Evolutionary conservation across 1,140 invertebrate species (phyloP).

Genomic region (Orussus abietinus): DNA sequence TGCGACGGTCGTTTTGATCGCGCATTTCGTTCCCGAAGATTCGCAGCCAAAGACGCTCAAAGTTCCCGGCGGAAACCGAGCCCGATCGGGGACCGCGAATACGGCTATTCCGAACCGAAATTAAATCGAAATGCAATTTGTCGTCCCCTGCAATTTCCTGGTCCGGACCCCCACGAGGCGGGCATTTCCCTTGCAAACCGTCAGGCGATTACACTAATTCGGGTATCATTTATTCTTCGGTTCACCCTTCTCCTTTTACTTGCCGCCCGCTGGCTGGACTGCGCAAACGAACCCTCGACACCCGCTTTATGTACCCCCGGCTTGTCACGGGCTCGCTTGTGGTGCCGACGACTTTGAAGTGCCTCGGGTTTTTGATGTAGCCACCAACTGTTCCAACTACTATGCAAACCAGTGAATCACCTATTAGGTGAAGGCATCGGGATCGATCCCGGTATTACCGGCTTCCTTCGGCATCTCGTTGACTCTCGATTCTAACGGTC

Average conservation of each 20-base stretch:
- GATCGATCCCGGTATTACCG: no score
- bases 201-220: slow-evolving; percentile 53
- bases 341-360: slow-evolving; percentile 46
- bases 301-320: slow-evolving; percentile 9
- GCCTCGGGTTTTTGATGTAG: slow-evolving; percentile 49
- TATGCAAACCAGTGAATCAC: slow-evolving; percentile 51
- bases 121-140: slow-evolving; percentile 53
- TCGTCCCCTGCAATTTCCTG: slow-evolving; percentile 32
- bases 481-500: no score
- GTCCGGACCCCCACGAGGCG: slow-evolving; percentile 2
- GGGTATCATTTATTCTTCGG: slow-evolving; percentile 54
- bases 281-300: slow-evolving; percentile 26
- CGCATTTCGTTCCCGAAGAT: no score
- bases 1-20: no score
- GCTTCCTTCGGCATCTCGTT: no score
- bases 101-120: slow-evolving; percentile 41
- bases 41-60: no score
- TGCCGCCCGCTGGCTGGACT: background rate
- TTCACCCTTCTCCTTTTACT: slow-evolving; percentile 37
- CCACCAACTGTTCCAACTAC: slow-evolving; percentile 49
- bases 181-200: slow-evolving; percentile 47
- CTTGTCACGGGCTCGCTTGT: slow-evolving; percentile 12
- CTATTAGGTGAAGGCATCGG: slow-evolving; percentile 29
- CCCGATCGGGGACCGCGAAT: background rate
- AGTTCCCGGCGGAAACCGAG: background rate